Evolutionary conservation across 2,888 invertebrate genomes (phyloP), one percentile per base, ranked within the genome.

Genomic region (Caenorhabditis becei): DNA sequence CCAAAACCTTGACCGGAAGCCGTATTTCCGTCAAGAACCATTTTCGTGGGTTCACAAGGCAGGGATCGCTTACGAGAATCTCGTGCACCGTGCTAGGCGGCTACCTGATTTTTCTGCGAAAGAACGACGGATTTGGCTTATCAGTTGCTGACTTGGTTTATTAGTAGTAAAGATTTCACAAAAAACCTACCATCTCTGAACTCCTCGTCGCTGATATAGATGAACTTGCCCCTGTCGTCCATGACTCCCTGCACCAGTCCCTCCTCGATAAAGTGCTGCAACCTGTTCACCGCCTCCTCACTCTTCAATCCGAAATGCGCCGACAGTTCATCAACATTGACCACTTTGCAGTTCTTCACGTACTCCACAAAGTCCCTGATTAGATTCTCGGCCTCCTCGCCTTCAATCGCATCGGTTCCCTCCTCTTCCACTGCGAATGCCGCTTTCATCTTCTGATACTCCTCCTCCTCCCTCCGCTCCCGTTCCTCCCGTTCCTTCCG

Each of bases 161-260:
- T 23, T 35, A 11, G 35, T 28, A 53, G n/a, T 18, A 37, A 63
- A 54, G 4, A 23, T n/a, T 51, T 23, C 7, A 28, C n/a, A 28
- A 58, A 41, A 72, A 32, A 53, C 70, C 20, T 37, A 89, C 89
- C 89, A 77, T 95, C 95, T 89, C 95, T 94, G 81, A 98, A 93
- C 92, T 99, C 99, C 53, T 95, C 94, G 87, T 94, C 94, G 0
- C 97, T 96, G 66, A 99, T 95, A 92, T 96, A 99, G 91, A 99
- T 98, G 91, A 99, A 99, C 92, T 99, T 99, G 20, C 99, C 99
- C 82, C 99, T 93, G 92, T 99, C 99, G 91, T 99, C 99, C 86
- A 99, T 95, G 0, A 99, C 98, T 0, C 99, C 94, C 1, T 96
- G 96, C n/a, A 99, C 93, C 69, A 94, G 94, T 5, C 95, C 96